Conservation (phyloP, 2,888 invertebrate genomes). For the Netelia virgata region DNA sequence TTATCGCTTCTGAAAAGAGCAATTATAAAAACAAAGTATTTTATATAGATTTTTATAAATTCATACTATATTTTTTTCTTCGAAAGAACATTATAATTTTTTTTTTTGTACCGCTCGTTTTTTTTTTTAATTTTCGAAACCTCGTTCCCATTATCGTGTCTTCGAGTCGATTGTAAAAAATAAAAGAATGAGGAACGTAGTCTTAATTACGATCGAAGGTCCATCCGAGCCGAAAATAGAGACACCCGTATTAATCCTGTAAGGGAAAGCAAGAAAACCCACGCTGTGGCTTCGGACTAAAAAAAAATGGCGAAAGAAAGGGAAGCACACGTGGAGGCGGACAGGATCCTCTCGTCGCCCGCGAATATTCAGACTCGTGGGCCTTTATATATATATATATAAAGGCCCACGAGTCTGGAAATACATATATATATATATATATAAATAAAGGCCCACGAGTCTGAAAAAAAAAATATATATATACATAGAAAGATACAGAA, state of each 20-base stretch:
- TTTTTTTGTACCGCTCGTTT: too few relatives aligned
- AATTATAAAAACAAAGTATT: too few relatives aligned
- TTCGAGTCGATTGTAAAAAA: not conserved
- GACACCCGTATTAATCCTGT: not conserved
- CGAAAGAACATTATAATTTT: too few relatives aligned
- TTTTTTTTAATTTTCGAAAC: not conserved
- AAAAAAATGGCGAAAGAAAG: constrained; percentile 28
- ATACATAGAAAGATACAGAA: constrained; percentile 54
- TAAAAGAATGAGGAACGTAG: not conserved
- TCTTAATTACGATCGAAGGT: constrained; percentile 10
- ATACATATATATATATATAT: too few relatives aligned
- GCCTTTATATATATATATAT: constrained; percentile 15
- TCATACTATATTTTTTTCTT: too few relatives aligned
- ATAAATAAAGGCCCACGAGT: too few relatives aligned
- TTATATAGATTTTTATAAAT: too few relatives aligned
- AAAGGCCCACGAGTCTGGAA: too few relatives aligned
- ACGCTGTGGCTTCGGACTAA: constrained; percentile 17
- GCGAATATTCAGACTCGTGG: constrained; percentile 64
- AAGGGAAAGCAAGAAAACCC: constrained; percentile 19
- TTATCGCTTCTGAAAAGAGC: too few relatives aligned
- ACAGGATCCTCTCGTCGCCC: constrained; percentile 74
- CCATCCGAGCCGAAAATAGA: constrained; percentile 11
- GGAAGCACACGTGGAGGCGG: constrained; percentile 75
- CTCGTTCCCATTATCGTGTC: not conserved
- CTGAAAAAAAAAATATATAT: too few relatives aligned